phyloP scores from a whole-genome alignment of 2,113 vertebrate genomes.

The Odobenus rosmarus region DNA sequence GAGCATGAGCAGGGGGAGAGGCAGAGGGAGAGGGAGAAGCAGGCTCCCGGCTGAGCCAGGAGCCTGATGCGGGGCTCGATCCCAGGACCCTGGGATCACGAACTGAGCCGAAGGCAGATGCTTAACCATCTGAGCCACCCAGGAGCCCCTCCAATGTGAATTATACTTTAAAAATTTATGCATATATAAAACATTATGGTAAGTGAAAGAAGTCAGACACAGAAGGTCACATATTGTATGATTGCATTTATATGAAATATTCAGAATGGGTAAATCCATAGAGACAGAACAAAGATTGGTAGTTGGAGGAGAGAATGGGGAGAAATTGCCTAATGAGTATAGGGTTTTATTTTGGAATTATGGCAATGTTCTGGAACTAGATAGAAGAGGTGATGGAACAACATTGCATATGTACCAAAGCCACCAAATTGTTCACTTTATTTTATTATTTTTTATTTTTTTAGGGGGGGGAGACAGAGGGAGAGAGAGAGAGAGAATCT shows the following conservation, averaged over 20 bases:
- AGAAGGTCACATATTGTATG: constrained; percentile 8
- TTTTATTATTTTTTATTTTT: no score
- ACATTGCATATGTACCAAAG: not conserved
- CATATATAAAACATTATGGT: not conserved
- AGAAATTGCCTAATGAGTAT: constrained; percentile 42
- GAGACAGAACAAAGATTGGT: constrained; percentile 7
- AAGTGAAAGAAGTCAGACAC: constrained; percentile 50
- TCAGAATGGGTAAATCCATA: constrained; percentile 11
- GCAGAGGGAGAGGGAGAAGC: no score
- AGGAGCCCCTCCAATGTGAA: not conserved
- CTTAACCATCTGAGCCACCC: no score
- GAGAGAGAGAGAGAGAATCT: no score
- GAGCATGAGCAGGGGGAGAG: no score
- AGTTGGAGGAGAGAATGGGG: not conserved
- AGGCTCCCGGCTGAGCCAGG: no score
- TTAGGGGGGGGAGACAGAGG: no score
- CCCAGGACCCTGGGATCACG: no score
- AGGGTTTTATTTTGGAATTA: not conserved
- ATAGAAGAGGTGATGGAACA: not conserved
- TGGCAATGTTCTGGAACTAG: constrained; percentile 33
- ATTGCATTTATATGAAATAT: constrained; percentile 44
- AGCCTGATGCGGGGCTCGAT: no score
- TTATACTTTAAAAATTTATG: not conserved
- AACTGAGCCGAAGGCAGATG: no score
- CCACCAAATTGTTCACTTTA: not conserved